Base-by-base conservation (phyloP, 2,888 invertebrate species). In the Pilophorus perplexus region DNA sequence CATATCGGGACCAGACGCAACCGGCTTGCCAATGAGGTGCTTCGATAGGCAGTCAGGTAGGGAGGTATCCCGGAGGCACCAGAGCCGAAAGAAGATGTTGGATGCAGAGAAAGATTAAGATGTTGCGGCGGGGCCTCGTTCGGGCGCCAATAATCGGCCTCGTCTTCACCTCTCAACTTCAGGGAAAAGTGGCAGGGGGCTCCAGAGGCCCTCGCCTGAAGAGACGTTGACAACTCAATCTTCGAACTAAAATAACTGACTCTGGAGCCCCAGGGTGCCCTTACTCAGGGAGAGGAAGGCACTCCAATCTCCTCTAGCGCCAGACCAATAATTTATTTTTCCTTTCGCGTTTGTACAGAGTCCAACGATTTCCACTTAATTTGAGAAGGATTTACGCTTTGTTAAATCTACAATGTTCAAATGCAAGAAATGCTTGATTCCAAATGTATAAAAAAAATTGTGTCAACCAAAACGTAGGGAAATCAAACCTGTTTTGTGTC, bases 81-180 rank as follows among this genome's bases (percentile, higher is more conserved):
- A 23, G 48, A 48, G 48, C 23, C 27, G 50, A 50, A 50, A 50
- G 50, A 25, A 50, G 50, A 50, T 23, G 20, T 16, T 16, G 50
- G 4, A 10, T 14, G 28, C 44, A 28, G 52, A 27, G 27, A n/a
- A 20, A 46, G 46, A 46, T 46, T 46, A 25, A 46, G 46, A 46
- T 25, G 46, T 46, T 23, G 46, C 10, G 46, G 23, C 46, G 23
- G 25, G 46, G 23, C 46, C 25, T 46, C 46, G 46, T 46, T 46
- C 25, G 46, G 46, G 46, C 46, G 46, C 46, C 46, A 46, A 46
- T 46, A 46, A 46, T 46, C 46, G 46, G 46, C 46, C 46, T 46
- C 46, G 46, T 23, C 44, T 22, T 44, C 44, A 46, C 23, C 46
- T 46, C 46, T 46, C 46, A 46, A 46, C 23, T 46, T 46, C 46